Conservation (phyloP, 2,888 invertebrate species). For the Cryptocephalus primarius region DNA sequence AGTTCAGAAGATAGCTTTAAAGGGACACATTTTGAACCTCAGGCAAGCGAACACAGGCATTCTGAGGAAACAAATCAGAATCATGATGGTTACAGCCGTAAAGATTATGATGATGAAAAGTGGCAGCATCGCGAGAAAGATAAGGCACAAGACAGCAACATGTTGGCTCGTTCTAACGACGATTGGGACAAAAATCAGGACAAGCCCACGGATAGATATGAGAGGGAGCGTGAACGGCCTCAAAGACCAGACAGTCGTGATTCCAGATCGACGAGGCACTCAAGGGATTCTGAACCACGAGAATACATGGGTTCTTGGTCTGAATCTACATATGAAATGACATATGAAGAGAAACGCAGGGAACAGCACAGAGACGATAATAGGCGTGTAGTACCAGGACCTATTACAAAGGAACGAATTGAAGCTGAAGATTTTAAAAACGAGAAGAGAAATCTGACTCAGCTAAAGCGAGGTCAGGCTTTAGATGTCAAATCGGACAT, state of each 20-base stretch:
- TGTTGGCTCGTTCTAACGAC: constrained; percentile 18
- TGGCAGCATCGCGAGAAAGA: constrained; percentile 11
- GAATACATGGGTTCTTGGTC: constrained; percentile 38
- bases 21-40: constrained; percentile 20
- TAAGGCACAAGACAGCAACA: constrained; percentile 9
- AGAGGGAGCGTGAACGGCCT: constrained; percentile 38
- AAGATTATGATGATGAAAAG: constrained; percentile 18
- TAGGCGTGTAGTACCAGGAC: constrained; percentile 44
- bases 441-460: constrained; percentile 42
- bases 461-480: constrained; percentile 38
- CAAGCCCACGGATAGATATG: constrained; percentile 26
- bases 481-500: constrained; percentile 27
- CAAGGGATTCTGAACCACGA: constrained; percentile 38
- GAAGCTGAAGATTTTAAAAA: constrained; percentile 45
- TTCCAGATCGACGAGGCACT: constrained; percentile 43
- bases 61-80: constrained; percentile 33
- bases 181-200: constrained; percentile 26
- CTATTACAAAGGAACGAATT: constrained; percentile 49
- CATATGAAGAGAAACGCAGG: constrained; percentile 31
- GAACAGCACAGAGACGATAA: constrained; percentile 28
- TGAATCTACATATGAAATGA: constrained; percentile 33
- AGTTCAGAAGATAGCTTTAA: constrained; percentile 28
- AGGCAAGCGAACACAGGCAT: constrained; percentile 11
- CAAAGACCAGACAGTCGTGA: constrained; percentile 49
- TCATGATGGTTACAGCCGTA: constrained; percentile 7